phyloP scores from a whole-genome alignment of 2,113 vertebrate species.

The Sylvicapra grimmia region DNA sequence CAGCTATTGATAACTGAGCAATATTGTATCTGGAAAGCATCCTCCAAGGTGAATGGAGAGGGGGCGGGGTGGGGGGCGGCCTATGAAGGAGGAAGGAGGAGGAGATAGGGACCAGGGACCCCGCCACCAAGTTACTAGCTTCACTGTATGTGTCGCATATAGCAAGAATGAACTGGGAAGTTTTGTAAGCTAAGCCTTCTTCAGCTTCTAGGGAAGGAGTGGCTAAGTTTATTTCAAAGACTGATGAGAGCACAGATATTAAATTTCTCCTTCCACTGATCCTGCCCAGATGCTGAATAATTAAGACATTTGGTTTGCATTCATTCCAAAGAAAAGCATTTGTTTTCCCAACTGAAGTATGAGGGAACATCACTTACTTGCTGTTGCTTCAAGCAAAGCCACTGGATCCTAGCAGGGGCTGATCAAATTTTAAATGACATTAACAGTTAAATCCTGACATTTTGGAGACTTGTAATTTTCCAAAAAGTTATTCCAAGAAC shows the following conservation, averaged over 20 bases:
- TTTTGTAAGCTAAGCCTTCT: no score
- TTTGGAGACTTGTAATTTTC: background rate
- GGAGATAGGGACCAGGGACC: background rate
- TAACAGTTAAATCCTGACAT: background rate
- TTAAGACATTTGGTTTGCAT: background rate
- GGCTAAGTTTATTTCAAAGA: background rate
- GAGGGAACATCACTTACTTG: background rate
- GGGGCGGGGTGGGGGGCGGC: rapidly evolving
- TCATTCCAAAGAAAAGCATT: background rate
- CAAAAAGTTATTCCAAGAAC: background rate
- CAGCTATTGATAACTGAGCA: background rate
- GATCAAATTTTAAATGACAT: background rate
- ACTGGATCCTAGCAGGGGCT: background rate
- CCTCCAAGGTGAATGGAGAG: background rate
- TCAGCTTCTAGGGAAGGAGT: background rate
- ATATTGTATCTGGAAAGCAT: background rate
- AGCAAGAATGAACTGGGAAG: background rate
- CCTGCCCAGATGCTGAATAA: background rate
- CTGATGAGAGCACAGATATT: background rate
- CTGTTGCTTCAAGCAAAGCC: background rate
- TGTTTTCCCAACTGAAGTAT: background rate
- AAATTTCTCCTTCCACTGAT: background rate
- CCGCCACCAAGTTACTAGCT: background rate
- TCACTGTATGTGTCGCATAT: background rate
- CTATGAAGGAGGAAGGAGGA: background rate